phyloP scores from a whole-genome alignment of 2,113 vertebrate genomes.

The Oreochromis spilurus region DNA sequence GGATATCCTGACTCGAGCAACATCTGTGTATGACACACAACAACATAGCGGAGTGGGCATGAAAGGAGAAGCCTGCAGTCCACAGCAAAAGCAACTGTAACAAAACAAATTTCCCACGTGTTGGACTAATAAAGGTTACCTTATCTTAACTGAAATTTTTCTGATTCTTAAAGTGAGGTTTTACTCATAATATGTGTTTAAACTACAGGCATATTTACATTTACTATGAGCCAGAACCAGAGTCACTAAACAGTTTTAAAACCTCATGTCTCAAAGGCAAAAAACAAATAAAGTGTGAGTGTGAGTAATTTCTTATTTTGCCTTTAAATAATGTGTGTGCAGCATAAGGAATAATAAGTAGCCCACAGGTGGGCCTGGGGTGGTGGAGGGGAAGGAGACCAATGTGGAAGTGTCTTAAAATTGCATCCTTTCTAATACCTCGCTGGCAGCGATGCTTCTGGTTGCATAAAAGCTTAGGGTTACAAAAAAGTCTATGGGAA shows the following conservation, averaged over 20 bases:
- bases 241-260: background rate
- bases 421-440: background rate
- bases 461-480: background rate
- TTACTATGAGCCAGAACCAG: background rate
- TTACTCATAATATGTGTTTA: background rate
- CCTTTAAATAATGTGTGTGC: background rate
- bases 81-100: background rate
- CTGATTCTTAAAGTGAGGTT: background rate
- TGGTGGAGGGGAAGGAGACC: background rate
- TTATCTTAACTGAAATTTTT: background rate
- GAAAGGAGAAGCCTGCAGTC: background rate
- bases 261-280: background rate
- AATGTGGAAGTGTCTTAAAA: background rate
- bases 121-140: no score
- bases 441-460: background rate
- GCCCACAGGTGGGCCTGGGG: background rate
- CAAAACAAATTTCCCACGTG: no score
- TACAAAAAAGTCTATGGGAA: background rate
- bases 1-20: background rate
- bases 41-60: background rate
- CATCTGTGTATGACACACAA: background rate
- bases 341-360: background rate
- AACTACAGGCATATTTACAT: background rate
- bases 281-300: background rate
- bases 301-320: background rate